Evolutionary conservation across 2,888 invertebrate species (phyloP), one percentile per base, ranked within the genome.

Genomic region (Spatulosminthurus flaviceps): DNA sequence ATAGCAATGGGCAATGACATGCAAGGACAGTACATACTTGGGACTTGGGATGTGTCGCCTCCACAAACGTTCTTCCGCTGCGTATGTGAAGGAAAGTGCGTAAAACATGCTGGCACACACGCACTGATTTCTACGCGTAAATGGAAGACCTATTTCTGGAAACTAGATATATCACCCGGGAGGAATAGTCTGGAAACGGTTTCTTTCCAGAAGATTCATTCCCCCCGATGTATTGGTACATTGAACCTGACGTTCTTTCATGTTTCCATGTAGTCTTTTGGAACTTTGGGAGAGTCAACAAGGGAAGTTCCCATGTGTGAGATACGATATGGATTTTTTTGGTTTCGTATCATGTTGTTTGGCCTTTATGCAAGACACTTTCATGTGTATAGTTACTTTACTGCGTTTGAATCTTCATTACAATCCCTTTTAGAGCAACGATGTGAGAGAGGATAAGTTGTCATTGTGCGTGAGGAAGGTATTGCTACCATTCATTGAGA

Each of bases 31-130:
- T 7, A 13, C 41, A 41, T 41, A 41, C 41, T 41, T 9, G 7
- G 41, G 9, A 41, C n/a, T n/a, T n/a, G n/a, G 13, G 41, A 13
- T 7, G 7, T 41, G 41, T 41, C 13, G 41, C 41, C 51, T 13
- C 51, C 51, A 19, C 51, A 51, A 16, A 51, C 51, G 5, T 51
- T 51, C 51, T 19, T 19, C 16, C 16, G 26, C 29, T 67, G 67
- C 26, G 28, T 67, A 26, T 11, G 11, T 1, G 22, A 16, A 22
- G 64, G 22, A 26, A 67, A 67, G 67, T 67, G 67, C 67, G 67
- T 67, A 67, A 26, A 67, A 28, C 67, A 5, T 5, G 51, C 67
- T 67, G 67, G 67, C 67, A 26, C 28, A 24, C 29, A 67, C 28
- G 67, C 67, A 67, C 5, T 28, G 28, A 28, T 28, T 67, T 19